phyloP scores from a whole-genome alignment of 2,888 invertebrate species.

The Meliscaeva auricollis region DNA sequence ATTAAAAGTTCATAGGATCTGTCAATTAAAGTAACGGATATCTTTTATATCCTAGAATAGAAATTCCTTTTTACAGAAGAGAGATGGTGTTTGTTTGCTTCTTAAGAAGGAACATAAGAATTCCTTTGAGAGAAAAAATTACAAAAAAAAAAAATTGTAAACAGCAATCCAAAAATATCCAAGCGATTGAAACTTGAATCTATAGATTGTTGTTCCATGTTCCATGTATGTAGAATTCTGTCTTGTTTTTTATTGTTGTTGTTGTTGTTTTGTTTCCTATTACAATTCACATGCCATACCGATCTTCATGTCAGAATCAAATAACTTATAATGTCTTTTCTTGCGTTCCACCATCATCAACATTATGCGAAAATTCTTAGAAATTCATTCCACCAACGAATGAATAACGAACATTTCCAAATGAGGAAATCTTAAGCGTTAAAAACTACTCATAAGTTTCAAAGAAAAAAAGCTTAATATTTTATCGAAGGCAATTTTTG shows the following conservation, averaged over 20 bases:
- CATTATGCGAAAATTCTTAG: constrained; percentile 2
- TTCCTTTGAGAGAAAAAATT: not conserved
- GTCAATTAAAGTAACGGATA: constrained; percentile 11
- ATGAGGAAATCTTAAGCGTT: not conserved
- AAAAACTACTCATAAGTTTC: not conserved
- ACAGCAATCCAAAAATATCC: constrained; percentile 6
- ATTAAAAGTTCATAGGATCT: constrained; percentile 4
- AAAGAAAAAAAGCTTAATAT: not conserved
- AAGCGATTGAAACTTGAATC: not conserved
- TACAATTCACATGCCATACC: not conserved
- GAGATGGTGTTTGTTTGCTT: not conserved
- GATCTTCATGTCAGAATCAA: constrained; percentile 34
- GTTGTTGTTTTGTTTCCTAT: not conserved
- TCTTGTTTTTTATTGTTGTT: not conserved
- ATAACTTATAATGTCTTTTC: not conserved
- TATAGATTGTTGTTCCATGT: not conserved
- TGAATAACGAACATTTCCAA: not conserved
- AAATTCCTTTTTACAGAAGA: not conserved
- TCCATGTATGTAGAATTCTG: constrained; percentile 20
- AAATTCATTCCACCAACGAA: constrained; percentile 2
- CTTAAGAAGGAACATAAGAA: not conserved
- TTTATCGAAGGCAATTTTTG: not conserved
- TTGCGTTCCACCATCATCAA: not conserved
- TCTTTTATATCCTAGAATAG: not conserved
- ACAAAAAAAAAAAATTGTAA: not conserved